Conservation (phyloP, 2,797 vertebrate genomes). For the Tachyglossus aculeatus region DNA sequence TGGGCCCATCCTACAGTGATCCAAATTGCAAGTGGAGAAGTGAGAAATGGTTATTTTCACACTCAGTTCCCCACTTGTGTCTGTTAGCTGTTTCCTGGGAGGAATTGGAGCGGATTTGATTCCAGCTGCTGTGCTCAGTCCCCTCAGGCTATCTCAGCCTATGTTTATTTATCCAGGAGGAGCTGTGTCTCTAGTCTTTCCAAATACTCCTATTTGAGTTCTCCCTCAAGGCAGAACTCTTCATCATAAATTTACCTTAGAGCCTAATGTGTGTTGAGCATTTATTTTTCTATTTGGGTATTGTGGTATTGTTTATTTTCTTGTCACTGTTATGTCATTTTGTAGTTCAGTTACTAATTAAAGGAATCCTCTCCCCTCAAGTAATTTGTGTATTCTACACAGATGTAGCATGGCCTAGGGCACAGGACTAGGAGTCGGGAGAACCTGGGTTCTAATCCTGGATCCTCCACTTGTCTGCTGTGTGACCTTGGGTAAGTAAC, state of each 20-base stretch:
- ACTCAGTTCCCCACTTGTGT: neutral
- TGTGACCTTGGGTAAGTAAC: no score
- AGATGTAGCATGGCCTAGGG: no score
- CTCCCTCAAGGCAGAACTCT: neutral
- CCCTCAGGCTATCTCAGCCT: neutral
- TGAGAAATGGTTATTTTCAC: neutral
- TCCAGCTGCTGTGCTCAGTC: neutral
- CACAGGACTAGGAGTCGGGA: no score
- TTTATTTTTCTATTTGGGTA: no score
- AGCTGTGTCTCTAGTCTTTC: neutral
- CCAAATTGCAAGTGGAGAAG: neutral
- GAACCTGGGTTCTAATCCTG: no score
- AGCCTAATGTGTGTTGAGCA: neutral
- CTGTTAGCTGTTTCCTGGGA: neutral
- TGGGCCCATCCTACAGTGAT: neutral
- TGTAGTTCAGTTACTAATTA: no score
- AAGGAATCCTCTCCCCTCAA: no score
- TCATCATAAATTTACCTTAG: neutral
- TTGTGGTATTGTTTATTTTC: no score
- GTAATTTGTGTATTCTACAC: no score
- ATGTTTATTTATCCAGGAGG: neutral
- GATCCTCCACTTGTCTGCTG: no score
- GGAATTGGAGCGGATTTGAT: neutral
- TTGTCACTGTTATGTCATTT: no score
- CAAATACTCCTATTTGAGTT: neutral